Evolutionary conservation across 2,888 invertebrate genomes (phyloP), one percentile per base, ranked within the genome.

Genomic region (Drosophila vallismaia): DNA sequence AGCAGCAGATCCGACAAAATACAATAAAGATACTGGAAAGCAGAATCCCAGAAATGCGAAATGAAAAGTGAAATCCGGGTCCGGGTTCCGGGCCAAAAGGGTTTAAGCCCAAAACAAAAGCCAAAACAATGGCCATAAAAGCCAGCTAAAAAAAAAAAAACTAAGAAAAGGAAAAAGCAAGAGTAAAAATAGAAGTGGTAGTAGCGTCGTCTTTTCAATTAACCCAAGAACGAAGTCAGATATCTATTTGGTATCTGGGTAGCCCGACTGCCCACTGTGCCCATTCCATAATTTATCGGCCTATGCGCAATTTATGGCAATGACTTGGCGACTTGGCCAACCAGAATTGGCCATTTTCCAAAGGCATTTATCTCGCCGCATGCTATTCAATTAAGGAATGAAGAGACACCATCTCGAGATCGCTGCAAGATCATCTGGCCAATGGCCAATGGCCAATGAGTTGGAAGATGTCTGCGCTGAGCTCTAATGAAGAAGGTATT

Each of bases 321-420:
- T 84, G 84, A 86, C 84, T 80, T 53, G 71, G 75, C 42, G 84
- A 86, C 84, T 80, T 53, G 71, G 75, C 48, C 59, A 46, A 50
- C 54, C 48, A 63, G 64, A 54, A 54, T 62, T 66, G 68, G 69
- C 58, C 68, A 57, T 49, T 66, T 49, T 40, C 14, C 10, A 7
- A 55, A 28, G 19, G 50, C 67, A 67, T 67, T 67, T 67, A 67
- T 64, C 67, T 67, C 67, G 49, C 67, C 67, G 67, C 66, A 55
- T 46, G 64, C 64, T 40, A 48, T 58, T 46, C 63, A 62, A 52
- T 64, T 64, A 62, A 31, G 36, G 24, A 31, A 31, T 44, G 60
- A 38, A 40, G n/a, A 38, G 45, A 46, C 46, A 42, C 19, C 38
- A 26, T 45, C 26, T 38, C 14, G 4, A 31, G 51, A 62, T 46